Conservation (phyloP, 2,797 vertebrate genomes). For the Cyprinella venusta region DNA sequence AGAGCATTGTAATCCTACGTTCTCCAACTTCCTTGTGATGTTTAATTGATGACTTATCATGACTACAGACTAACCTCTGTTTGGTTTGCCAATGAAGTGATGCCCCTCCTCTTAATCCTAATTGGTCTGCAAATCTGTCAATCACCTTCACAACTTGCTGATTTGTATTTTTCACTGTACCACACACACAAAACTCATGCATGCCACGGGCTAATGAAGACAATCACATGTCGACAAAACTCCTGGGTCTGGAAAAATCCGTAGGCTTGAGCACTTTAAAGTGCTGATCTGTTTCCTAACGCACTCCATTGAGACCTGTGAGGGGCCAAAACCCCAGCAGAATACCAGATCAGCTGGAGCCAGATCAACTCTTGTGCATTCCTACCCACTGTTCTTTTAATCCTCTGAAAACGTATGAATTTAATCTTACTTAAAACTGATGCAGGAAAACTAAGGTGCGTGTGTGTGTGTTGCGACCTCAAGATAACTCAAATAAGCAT, state of each 20-base stretch:
- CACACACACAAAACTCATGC: neutral
- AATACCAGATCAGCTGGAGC: constrained; percentile 8
- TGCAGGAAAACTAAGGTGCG: neutral
- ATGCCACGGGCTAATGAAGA: neutral
- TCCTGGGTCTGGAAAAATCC: neutral
- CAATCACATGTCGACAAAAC: neutral
- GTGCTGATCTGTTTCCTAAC: constrained; percentile 7
- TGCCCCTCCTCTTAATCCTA: neutral
- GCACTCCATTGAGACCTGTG: neutral
- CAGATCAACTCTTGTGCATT: constrained; percentile 7
- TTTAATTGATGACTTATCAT: neutral
- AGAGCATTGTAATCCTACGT: neutral
- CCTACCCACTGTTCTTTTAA: constrained; percentile 9
- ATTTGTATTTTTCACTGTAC: neutral
- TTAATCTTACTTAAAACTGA: constrained; percentile 3
- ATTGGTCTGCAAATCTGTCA: neutral
- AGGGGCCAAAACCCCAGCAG: neutral
- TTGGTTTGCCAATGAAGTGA: neutral
- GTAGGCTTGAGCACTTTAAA: neutral
- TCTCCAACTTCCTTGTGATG: neutral
- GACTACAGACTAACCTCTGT: neutral
- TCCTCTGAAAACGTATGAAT: neutral
- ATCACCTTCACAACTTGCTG: neutral
- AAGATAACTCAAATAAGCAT: constrained; percentile 10
- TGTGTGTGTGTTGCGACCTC: neutral